Evolutionary conservation across 2,113 vertebrate species (phyloP), one percentile per base, ranked within the genome.

Genomic region (Ivindomyrus marchei): DNA sequence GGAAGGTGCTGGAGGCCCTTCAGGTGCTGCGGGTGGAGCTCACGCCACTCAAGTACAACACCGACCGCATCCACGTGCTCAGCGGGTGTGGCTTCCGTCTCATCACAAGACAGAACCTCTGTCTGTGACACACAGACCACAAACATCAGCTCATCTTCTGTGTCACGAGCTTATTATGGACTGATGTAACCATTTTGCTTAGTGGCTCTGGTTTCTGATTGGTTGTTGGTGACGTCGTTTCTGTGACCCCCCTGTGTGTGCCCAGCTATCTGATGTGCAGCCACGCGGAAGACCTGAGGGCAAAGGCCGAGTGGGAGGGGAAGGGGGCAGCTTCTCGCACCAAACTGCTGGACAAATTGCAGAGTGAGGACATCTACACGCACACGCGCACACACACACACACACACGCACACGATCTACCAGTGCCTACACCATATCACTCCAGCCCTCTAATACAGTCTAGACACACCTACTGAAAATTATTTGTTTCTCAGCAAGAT

Each of bases 231-330:
- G 53, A 24, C 91, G 3, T 89, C 46, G 49, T 92, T 24, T 46
- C 52, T 85, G 13, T 31, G 4, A n/a, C 87, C 27, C n/a, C 50
- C 89, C 88, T 46, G 0, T 90, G 50, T 92, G 77, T 90, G 77
- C 92, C 89, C 90, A 99, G 98, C 95, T 99, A 99, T 95, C 95
- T 99, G 93, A 99, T 99, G 98, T 99, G 98, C 95, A 99, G 98
- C 94, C 97, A 98, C 92, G 97, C 98, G 88, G 98, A 99, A 89
- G 98, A 99, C 93, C 96, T 99, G 88, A 96, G 97, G 90, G 97
- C 96, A 93, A 99, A 99, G 95, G 97, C 98, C 62, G 98, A 99
- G 90, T 99, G 98, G 98, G 98, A 99, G 95, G 98, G 98, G 88
- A 99, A 98, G 95, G 98, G 98, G 91, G 95, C 95, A 5, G 95